phyloP scores from a whole-genome alignment of 2,113 vertebrate species.

The Coregonus clupeaformis region DNA sequence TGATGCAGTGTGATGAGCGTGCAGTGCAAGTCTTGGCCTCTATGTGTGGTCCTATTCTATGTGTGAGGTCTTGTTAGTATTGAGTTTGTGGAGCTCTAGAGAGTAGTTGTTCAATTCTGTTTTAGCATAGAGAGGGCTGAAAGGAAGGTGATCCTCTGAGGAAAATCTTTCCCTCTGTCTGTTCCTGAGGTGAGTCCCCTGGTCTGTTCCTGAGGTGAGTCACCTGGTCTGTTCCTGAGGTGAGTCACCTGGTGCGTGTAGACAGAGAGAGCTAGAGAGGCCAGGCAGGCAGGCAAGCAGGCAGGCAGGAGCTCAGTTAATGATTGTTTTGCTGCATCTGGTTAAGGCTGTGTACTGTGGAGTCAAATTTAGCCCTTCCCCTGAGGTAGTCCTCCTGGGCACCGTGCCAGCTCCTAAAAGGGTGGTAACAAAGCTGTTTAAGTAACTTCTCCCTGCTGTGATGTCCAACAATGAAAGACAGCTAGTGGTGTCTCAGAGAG shows the following conservation, averaged over 20 bases:
- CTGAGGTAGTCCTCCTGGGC: constrained; percentile 46
- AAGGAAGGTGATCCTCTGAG: neutral
- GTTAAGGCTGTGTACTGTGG: constrained; percentile 61
- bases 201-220: no score
- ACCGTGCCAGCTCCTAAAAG: constrained; percentile 44
- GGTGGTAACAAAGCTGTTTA: constrained; percentile 29
- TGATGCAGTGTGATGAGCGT: constrained; percentile 4
- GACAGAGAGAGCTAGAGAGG: constrained; percentile 12
- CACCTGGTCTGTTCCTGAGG: no score
- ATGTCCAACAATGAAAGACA: neutral
- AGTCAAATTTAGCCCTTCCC: constrained; percentile 54
- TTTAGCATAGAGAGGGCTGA: constrained; percentile 11
- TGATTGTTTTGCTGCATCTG: constrained; percentile 71
- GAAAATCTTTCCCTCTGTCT: constrained; percentile 6
- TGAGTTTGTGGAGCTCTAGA: constrained; percentile 7
- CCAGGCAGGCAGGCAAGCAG: neutral
- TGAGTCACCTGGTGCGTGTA: constrained; percentile 18
- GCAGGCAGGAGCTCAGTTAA: constrained; percentile 61
- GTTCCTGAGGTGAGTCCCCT: constrained; percentile 23
- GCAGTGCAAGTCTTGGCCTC: neutral
- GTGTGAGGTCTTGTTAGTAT: constrained; percentile 12
- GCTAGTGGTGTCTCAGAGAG: neutral
- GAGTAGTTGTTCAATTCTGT: constrained; percentile 32
- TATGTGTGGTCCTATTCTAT: constrained; percentile 7
- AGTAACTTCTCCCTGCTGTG: neutral